Evolutionary conservation across 2,888 invertebrate genomes (phyloP), one percentile per base, ranked within the genome.

Genomic region (Xylocampa areola): DNA sequence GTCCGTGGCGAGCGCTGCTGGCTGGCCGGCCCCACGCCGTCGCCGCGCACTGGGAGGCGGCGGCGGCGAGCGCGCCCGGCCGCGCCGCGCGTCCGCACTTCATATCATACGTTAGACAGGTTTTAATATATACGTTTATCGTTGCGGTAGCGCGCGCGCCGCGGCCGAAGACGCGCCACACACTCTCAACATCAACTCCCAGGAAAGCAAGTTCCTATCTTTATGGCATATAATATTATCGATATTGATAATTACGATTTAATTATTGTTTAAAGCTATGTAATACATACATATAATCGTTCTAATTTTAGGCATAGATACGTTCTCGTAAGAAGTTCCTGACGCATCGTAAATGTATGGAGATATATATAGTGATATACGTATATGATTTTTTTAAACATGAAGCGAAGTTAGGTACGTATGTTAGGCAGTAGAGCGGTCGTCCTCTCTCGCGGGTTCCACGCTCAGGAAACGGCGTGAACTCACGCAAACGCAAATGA

Each of bases 181-280:
- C 82, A 87, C 87, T 81, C 81, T 85, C 80, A 88, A 82, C 94
- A 94, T 93, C 94, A 88, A 90, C 92, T 92, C 94, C 94, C 94
- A 94, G 94, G 91, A 93, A 94, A 94, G 92, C 94, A 94, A 94
- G 94, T 94, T 94, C 94, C 94, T 94, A 94, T 94, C 94, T 94
- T 94, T 94, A 94, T 94, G 94, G 94, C 94, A 94, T 94, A 94
- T 94, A 94, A 94, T 94, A 94, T 94, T 94, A 94, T 94, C 94
- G 93, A 93, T 94, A 94, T 93, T 94, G 94, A 93, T 94, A 94
- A 94, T 94, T 94, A 94, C 94, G 93, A 92, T 94, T 94, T 94
- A 94, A 94, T 94, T 93, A 94, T 94, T 94, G 94, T 94, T 94
- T 94, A 94, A 94, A 94, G 94, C 94, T 94, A 94, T 94, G 94